A percentile compares a stretch with the other conserved stretches of the same genome.
Evolutionary conservation across 2,888 invertebrate species (phyloP).

Genomic region (Zelleria hepariella): DNA sequence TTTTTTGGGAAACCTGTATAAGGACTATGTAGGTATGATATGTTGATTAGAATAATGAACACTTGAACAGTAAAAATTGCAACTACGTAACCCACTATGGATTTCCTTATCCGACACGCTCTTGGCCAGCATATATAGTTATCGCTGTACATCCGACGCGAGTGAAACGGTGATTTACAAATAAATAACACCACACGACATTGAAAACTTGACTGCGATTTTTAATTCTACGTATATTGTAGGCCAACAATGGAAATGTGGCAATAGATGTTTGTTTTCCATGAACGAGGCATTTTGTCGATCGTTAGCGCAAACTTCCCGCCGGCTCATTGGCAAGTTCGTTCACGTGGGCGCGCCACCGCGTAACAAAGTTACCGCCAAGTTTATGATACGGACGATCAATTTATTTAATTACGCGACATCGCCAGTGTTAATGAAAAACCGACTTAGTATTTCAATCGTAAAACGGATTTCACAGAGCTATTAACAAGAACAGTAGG

Average conservation of each 20-base stretch:
- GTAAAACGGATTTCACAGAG: not conserved
- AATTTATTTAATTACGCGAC: conserved; percentile 41
- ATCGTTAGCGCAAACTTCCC: not conserved
- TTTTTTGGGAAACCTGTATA: too few species aligned
- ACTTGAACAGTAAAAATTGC: too few species aligned
- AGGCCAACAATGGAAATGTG: not conserved
- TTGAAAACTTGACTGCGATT: not conserved
- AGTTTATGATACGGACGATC: conserved; percentile 43
- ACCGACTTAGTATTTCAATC: conserved; percentile 10
- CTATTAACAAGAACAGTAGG: conserved; percentile 2
- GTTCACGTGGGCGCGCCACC: conserved; percentile 34
- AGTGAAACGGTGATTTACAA: conserved; percentile 2
- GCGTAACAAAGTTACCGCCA: conserved; percentile 29
- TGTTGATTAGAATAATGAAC: too few species aligned
- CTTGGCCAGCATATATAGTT: too few species aligned
- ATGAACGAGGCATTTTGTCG: not conserved
- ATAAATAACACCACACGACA: not conserved
- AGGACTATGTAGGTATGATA: too few species aligned
- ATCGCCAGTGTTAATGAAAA: conserved; percentile 35
- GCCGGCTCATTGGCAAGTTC: conserved; percentile 33
- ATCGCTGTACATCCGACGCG: conserved; percentile 35
- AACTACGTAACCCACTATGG: too few species aligned
- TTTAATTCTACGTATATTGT: too few species aligned
- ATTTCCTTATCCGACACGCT: too few species aligned
- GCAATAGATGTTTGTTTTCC: not conserved